Conservation (phyloP, 2,113 vertebrate genomes). For the Hydrolagus affinis region DNA sequence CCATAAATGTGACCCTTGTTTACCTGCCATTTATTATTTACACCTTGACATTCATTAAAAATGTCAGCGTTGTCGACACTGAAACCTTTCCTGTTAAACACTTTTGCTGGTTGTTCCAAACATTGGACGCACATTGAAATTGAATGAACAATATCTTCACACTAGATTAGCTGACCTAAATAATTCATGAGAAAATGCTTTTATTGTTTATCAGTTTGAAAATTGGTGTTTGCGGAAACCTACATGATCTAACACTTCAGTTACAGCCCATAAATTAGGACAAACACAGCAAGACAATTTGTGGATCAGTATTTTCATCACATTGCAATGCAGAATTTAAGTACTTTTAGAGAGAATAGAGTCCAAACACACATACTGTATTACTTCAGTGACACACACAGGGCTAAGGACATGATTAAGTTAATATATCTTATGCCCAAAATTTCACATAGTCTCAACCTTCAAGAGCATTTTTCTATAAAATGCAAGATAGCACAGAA, state of each 20-base stretch:
- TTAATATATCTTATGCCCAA: no score
- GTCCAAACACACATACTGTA: not conserved
- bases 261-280: not conserved
- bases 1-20: not conserved
- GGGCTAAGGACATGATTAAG: no score
- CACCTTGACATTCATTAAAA: not conserved
- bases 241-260: not conserved
- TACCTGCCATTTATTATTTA: not conserved
- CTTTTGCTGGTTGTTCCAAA: not conserved
- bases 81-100: constrained; percentile 8
- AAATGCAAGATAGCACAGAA: no score
- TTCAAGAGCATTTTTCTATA: no score
- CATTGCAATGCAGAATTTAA: not conserved
- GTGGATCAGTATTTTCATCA: not conserved
- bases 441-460: no score
- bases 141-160: not conserved
- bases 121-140: not conserved
- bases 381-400: not conserved
- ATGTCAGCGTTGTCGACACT: not conserved
- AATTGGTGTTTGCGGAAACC: not conserved
- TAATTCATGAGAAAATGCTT: constrained; percentile 6
- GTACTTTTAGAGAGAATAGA: constrained; percentile 4
- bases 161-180: not conserved
- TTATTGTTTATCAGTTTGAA: constrained; percentile 20
- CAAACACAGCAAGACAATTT: not conserved